phyloP scores from a whole-genome alignment of 2,888 invertebrate genomes.

The Apamea epomidion region DNA sequence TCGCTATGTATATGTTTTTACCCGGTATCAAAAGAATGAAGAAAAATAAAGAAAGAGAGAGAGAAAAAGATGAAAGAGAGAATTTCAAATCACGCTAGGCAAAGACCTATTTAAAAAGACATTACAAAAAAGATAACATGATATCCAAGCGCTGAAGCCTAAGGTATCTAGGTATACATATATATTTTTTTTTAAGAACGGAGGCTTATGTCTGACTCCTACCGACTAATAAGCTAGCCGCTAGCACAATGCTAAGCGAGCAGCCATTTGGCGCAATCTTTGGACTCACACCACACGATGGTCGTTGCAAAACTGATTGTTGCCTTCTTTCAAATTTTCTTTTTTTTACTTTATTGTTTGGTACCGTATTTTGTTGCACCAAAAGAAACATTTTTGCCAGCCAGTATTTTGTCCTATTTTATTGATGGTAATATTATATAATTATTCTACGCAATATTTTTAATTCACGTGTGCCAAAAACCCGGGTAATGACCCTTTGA shows the following conservation, averaged over 20 bases:
- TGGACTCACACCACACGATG: neutral
- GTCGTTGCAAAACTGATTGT: neutral
- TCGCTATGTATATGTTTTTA: neutral
- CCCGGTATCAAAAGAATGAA: neutral
- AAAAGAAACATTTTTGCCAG: neutral
- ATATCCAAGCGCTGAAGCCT: neutral
- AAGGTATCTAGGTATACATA: too few relatives aligned
- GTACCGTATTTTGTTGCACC: neutral
- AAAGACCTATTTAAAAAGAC: neutral
- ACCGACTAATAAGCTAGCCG: neutral
- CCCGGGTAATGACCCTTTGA: slow-evolving; percentile 64
- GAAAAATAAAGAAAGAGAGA: too few relatives aligned
- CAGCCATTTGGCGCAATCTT: neutral
- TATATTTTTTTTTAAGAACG: neutral
- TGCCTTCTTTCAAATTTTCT: neutral
- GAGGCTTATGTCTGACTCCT: neutral
- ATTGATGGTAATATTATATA: neutral
- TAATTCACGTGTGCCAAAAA: slow-evolving; percentile 46
- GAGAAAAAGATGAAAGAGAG: too few relatives aligned
- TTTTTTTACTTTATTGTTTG: neutral
- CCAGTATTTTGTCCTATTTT: neutral
- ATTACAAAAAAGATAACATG: neutral
- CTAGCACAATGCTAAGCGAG: neutral
- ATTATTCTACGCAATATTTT: slow-evolving; percentile 13
- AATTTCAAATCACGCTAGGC: neutral